A percentile compares a stretch with the other conserved stretches of the same genome.
Evolutionary conservation across 2,113 vertebrate genomes (phyloP).

Genomic region (Cyprinus carpio): DNA sequence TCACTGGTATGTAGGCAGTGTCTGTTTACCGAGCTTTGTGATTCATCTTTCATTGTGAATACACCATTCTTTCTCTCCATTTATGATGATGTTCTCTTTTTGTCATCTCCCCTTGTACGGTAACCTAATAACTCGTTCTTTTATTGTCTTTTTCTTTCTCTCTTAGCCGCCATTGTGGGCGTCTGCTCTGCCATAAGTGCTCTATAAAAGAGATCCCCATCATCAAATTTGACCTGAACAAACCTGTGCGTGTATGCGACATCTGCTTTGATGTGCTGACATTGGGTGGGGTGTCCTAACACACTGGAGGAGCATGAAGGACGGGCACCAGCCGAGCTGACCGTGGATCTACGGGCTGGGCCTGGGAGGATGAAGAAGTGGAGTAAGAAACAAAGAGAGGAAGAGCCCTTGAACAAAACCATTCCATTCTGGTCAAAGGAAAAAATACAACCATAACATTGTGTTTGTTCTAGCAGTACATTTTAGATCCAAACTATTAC

Average conservation of each 20-base stretch:
- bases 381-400: slow-evolving; percentile 38
- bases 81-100: not conserved
- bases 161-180: slow-evolving; percentile 94
- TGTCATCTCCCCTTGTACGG: not conserved
- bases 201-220: slow-evolving; percentile 99
- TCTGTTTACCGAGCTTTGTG: not conserved
- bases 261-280: slow-evolving; percentile 99
- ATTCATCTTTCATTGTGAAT: too few species aligned
- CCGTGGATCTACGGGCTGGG: slow-evolving; percentile 15
- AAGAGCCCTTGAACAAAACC: slow-evolving; percentile 59
- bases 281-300: slow-evolving; percentile 95
- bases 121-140: not conserved
- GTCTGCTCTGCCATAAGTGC: slow-evolving; percentile 97
- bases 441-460: slow-evolving; percentile 55
- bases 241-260: slow-evolving; percentile 96
- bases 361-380: slow-evolving; percentile 20
- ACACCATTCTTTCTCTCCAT: too few species aligned
- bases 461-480: slow-evolving; percentile 67
- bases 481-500: slow-evolving; percentile 46
- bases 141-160: not conserved
- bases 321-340: slow-evolving; percentile 21
- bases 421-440: slow-evolving; percentile 62
- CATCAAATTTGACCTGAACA: slow-evolving; percentile 99
- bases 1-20: slow-evolving; percentile 84
- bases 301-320: not conserved